Evolutionary conservation across 2,888 invertebrate species (phyloP), one percentile per base, ranked within the genome.

Genomic region (Lapara coniferarum): DNA sequence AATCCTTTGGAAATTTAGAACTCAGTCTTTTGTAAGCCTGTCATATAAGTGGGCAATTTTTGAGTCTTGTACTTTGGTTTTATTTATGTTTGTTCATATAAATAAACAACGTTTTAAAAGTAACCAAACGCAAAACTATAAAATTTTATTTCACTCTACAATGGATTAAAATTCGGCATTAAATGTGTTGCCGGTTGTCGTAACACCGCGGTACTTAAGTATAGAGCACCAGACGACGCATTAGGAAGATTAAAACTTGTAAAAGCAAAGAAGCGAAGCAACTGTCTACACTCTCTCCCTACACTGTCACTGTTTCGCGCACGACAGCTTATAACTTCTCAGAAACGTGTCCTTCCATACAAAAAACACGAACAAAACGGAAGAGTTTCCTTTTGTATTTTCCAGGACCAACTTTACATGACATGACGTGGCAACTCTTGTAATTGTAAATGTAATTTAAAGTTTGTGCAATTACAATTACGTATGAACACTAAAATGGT

Each of bases 221-320:
- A 84, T 82, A 80, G 75, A 71, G 81, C 78, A 85, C 81, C 84
- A 88, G 84, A 84, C 85, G 86, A 87, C 83, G 86, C 93, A 93
- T 93, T 93, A 92, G 92, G 86, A 84, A 91, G 92, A 93, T 93
- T 93, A 90, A 92, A 92, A 92, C 83, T 88, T 87, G 86, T 85
- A 88, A 90, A 90, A 87, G 90, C 88, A 87, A 87, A 88, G 87
- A 86, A 88, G 82, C 85, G 83, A 75, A 82, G 76, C 77, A 81
- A 83, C 77, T 78, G 85, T 81, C 79, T 81, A 78, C 74, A 74
- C 74, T 72, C 14, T 67, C 56, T 19, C 19, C 46, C 52, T 52
- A 74, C 63, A 49, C 63, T 63, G 46, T 49, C 63, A 63, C 63
- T 49, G 63, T 63, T 63, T 49, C 19, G 63, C 16, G 12, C 49